Base-by-base conservation (phyloP, 1,140 invertebrate species). In the Penaeus chinensis region DNA sequence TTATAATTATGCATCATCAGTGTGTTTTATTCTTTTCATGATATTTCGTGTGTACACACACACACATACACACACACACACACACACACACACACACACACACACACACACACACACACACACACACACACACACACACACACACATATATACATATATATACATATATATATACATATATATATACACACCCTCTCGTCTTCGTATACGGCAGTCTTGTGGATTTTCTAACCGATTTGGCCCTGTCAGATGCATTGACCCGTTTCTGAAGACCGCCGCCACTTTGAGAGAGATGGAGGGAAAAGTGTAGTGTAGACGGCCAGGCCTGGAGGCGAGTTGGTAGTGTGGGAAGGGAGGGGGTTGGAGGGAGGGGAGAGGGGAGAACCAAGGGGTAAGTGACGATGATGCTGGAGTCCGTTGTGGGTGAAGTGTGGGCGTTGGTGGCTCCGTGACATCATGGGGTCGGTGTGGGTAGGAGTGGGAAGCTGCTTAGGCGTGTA, bases 21-120 rank as follows among this genome's bases (percentile, higher is more conserved):
- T 42, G 37, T 42, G 37, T 42, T 42, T 42, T 42, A 42, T 42
- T 42, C 4, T 42, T 42, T 42, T 60, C 2, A 32, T 0, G 32
- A 80, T 47, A 87, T 82, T 47, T 62, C 81, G 37, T 42, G 7
- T 42, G 11, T 24, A 66, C 65, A 66, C 65, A 66, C 65, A 66
- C 65, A 66, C 65, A 66, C 4, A 66, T 4, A 66, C 65, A 66
- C 65, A 66, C 65, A 66, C 65, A 66, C 65, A 66, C 65, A 66
- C 65, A 66, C 65, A 66, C 65, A 66, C 65, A 66, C 65, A 66
- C 65, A 66, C 65, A 66, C 65, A 66, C 65, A 66, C 65, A 66
- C 65, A 66, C 65, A 66, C 65, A 66, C 65, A 66, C 65, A 66
- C 65, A 66, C 65, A 66, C 65, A 66, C 65, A 66, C 65, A 66